phyloP scores from a whole-genome alignment of 1,140 invertebrate genomes.

The Apocrypta bakeri region DNA sequence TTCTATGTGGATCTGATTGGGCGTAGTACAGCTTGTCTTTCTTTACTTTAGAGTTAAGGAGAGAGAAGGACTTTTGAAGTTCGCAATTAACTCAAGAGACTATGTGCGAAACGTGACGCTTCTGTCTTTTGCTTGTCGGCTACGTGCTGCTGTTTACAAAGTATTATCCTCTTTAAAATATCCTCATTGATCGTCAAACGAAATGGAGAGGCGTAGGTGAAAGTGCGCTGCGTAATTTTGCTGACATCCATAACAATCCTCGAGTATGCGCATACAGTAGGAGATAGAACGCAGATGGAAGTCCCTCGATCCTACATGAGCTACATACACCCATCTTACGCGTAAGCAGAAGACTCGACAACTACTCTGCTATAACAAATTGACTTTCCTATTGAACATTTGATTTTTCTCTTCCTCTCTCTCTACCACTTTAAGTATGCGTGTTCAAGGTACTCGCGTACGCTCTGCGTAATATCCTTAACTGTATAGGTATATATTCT shows the following conservation, averaged over 20 bases:
- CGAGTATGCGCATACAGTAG: slow-evolving; percentile 39
- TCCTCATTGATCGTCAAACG: neutral
- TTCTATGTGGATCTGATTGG: no score
- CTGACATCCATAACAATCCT: neutral
- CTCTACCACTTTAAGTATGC: neutral
- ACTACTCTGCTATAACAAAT: slow-evolving; percentile 44
- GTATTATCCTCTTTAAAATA: slow-evolving; percentile 9
- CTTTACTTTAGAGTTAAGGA: neutral
- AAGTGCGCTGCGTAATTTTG: neutral
- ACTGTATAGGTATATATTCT: no score
- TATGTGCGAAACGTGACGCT: slow-evolving; percentile 36
- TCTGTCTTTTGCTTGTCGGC: neutral
- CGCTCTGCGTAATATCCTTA: no score
- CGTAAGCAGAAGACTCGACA: slow-evolving; percentile 15
- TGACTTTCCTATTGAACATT: slow-evolving; percentile 26
- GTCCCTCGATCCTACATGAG: neutral
- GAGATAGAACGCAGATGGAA: neutral
- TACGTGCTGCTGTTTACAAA: neutral
- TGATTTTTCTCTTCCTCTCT: neutral
- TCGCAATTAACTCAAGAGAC: slow-evolving; percentile 28
- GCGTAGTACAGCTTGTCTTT: no score
- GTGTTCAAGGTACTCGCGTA: neutral
- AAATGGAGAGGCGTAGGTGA: neutral
- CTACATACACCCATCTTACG: slow-evolving; percentile 32
- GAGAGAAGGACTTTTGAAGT: neutral